Evolutionary conservation across 2,888 invertebrate species (phyloP), one percentile per base, ranked within the genome.

Genomic region (Polymixis lichenea): DNA sequence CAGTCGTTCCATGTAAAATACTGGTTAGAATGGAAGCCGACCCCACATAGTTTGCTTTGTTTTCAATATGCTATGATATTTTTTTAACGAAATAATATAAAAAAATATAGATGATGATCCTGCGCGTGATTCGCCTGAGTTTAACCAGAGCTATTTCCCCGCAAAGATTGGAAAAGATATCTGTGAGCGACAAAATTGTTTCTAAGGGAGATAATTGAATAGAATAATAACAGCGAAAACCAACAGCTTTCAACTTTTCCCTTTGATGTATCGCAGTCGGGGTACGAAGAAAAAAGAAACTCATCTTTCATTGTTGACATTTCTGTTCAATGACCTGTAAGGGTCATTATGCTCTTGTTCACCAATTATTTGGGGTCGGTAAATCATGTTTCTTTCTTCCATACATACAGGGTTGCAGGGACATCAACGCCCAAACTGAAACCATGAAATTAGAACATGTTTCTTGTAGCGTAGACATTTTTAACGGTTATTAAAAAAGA

Each of bases 301-400:
- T 43, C 61, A 69, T 77, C 28, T 69, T 55, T 77, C 77, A 77
- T 55, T 69, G 69, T 77, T 77, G 77, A 62, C 78, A 62, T 68
- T 62, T 69, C 38, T n/a, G 69, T 77, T 51, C 77, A 77, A 49
- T 77, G 78, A 62, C 55, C 69, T 53, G 38, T 61, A 22, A 43
- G 61, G 61, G 61, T 32, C 76, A 75, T 19, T 7, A 3, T 38
- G 19, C n/a, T 53, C 43, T 66, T 53, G 25, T 53, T 25, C 32
- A 58, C 46, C n/a, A 68, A 56, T 77, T n/a, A 68, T 68, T 77
- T 55, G 32, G 1, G 32, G 67, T 46, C 28, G 17, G 1, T 11
- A 11, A 6, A n/a, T 15, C 3, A 1, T 28, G 1, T 15, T 22
- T 65, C n/a, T 55, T 1, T 17, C 49, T 49, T 49, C 55, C 55